Conservation (phyloP, 1,140 invertebrate species). For the Macrobrachium rosenbergii region DNA sequence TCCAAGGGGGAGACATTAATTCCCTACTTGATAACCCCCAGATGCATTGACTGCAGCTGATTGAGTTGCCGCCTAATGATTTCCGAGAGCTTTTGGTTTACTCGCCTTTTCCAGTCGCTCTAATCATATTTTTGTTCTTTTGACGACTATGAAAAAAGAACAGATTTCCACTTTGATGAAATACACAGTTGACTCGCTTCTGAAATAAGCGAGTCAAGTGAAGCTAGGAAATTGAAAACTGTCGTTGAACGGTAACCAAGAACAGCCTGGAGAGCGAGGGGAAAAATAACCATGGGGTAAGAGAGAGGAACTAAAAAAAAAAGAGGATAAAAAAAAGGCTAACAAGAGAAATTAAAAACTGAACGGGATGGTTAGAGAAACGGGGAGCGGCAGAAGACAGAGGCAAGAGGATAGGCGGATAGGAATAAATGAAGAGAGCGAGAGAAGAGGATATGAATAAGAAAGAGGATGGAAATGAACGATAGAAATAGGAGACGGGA, state of each 20-base stretch:
- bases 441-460: too few species aligned
- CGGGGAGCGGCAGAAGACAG: too few species aligned
- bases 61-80: neutral
- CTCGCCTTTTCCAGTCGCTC: too few species aligned
- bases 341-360: slow-evolving; percentile 1
- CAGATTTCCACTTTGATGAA: too few species aligned
- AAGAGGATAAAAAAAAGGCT: neutral
- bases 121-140: too few species aligned
- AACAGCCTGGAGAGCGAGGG: neutral
- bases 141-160: too few species aligned
- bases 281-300: neutral
- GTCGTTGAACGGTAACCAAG: too few species aligned
- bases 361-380: too few species aligned
- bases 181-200: too few species aligned
- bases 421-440: too few species aligned
- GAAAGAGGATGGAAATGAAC: too few species aligned
- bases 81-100: neutral
- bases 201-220: neutral
- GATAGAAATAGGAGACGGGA: neutral
- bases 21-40: slow-evolving; percentile 37
- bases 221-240: neutral
- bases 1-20: slow-evolving; percentile 16
- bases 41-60: slow-evolving; percentile 27
- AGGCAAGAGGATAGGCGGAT: too few species aligned
- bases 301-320: neutral